Conservation (phyloP, 2,888 invertebrate genomes). For the Yponomeuta cagnagella region DNA sequence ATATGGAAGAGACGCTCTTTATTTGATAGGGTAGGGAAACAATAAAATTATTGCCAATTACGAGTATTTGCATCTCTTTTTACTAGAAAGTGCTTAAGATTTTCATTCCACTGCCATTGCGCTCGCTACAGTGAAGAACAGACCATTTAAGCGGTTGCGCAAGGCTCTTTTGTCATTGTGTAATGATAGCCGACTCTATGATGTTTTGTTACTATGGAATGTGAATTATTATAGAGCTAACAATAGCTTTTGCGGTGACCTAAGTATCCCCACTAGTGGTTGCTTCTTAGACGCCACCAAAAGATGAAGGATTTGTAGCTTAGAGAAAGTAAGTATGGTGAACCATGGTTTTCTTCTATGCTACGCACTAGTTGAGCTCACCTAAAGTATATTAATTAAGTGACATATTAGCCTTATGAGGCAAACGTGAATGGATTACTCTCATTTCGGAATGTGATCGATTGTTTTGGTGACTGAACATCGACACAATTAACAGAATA, state of each 20-base stretch:
- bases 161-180: constrained; percentile 73
- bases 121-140: constrained; percentile 44
- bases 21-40: too few relatives aligned
- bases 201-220: constrained; percentile 45
- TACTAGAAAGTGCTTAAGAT: background rate
- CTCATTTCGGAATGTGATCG: constrained; percentile 19
- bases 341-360: background rate
- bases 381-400: background rate
- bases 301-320: background rate
- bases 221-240: background rate
- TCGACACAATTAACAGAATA: background rate
- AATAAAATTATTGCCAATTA: too few relatives aligned
- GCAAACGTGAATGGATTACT: background rate
- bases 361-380: background rate
- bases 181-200: constrained; percentile 62
- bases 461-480: constrained; percentile 23
- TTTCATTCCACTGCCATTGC: constrained; percentile 28
- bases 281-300: background rate
- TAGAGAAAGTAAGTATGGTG: background rate
- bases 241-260: background rate
- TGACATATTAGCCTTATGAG: background rate
- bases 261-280: background rate
- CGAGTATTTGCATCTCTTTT: background rate
- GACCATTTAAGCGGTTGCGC: constrained; percentile 66
- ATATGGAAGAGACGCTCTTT: too few relatives aligned